phyloP scores from a whole-genome alignment of 1,140 invertebrate genomes.

The Homarus americanus region DNA sequence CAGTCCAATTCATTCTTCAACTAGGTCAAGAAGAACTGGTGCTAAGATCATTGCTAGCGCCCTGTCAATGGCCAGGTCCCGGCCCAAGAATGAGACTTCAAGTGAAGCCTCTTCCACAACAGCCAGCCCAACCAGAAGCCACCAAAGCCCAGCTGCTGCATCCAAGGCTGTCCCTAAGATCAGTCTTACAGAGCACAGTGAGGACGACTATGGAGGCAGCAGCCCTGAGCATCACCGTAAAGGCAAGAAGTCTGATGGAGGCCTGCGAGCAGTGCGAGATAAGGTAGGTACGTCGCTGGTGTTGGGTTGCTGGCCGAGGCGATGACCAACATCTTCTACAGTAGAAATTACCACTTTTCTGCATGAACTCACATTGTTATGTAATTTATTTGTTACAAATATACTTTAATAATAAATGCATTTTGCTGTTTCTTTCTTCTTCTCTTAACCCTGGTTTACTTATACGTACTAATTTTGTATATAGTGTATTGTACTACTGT shows the following conservation, averaged over 20 bases:
- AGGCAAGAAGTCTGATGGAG: constrained; percentile 51
- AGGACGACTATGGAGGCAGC: constrained; percentile 64
- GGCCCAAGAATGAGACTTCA: not conserved
- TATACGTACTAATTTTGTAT: no score
- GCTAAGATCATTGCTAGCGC: constrained; percentile 64
- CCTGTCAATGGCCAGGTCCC: constrained; percentile 46
- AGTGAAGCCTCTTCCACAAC: constrained; percentile 29
- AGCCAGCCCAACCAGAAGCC: constrained; percentile 19
- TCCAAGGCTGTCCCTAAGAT: constrained; percentile 51
- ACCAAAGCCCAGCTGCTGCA: constrained; percentile 19
- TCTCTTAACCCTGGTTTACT: not conserved
- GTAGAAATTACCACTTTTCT: not conserved
- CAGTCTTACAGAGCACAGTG: constrained; percentile 56
- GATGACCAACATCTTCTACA: not conserved
- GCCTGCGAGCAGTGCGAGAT: constrained; percentile 52
- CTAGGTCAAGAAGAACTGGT: constrained; percentile 22
- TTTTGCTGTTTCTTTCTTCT: not conserved
- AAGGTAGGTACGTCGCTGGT: constrained; percentile 41
- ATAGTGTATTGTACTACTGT: no score
- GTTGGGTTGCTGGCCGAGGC: constrained; percentile 24
- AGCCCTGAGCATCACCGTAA: constrained; percentile 26
- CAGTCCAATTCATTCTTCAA: constrained; percentile 4
- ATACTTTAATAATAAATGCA: not conserved
- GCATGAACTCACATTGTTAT: not conserved
- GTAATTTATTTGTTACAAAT: not conserved